Base-by-base conservation (phyloP, 2,113 vertebrate genomes). In the Cyanistes caeruleus region DNA sequence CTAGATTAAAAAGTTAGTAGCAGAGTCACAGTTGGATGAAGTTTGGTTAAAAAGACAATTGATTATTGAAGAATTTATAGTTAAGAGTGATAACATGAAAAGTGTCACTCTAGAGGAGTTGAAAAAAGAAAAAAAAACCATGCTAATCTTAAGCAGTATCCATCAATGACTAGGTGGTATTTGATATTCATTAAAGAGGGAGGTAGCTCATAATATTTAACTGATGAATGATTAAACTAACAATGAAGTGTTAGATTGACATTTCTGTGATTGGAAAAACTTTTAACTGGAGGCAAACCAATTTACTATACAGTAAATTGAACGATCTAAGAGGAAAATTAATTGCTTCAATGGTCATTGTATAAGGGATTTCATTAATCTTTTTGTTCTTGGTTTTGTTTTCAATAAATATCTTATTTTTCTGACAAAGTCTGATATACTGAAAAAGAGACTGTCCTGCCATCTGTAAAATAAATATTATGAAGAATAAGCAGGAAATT, bases 171-270 rank as follows among this genome's bases (percentile, higher is more conserved):
- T 95, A 88, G 84, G 43, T 68, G 17, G 15, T 80, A 33, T 93
- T 92, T 94, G 62, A 87, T 95, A 95, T 83, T 94, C 78, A 91
- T 92, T 96, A 85, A 97, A 92, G 76, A 56, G 18, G 28, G 64
- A 91, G 59, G 37, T 87, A 94, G 49, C 39, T 89, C 46, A 75
- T 84, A 92, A 74, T 90, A 89, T 80, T 82, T 95, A 97, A 95
- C 75, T 59, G 63, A 82, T 77, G 46, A 95, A 81, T 92, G 69
- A 95, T 91, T 94, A 95, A 97, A 95, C 44, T 43, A 87, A 91
- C 51, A 93, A 68, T 75, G 55, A 97, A 94, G 11, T 74, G 21
- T 84, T 85, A 89, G 72, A 95, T 91, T 88, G 93, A 91, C 86
- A 84, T 84, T 91, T n/a, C 15, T 27, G 35, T 88, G 44, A 92